Evolutionary conservation across 2,888 invertebrate species (phyloP).

Genomic region (Tachina lurida): DNA sequence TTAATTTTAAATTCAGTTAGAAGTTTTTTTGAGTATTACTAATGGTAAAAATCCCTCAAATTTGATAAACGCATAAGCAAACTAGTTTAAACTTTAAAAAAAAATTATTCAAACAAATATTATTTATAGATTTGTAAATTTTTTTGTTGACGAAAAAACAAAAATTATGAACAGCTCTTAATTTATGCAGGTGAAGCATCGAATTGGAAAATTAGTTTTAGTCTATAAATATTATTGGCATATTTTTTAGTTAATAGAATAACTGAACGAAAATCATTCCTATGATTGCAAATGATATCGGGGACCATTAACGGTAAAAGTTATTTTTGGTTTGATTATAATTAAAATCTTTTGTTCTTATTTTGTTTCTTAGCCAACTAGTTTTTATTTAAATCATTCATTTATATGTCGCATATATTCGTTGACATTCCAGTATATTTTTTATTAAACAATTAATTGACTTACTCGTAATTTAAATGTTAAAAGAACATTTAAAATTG

Average conservation of each 20-base stretch:
- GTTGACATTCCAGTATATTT: neutral
- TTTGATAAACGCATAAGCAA: neutral
- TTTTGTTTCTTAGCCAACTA: neutral
- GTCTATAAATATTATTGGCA: neutral
- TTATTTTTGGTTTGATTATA: neutral
- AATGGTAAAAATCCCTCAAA: neutral
- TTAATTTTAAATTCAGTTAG: too few relatives aligned
- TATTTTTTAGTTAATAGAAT: neutral
- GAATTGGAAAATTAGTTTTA: neutral
- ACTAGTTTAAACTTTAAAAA: constrained; percentile 4
- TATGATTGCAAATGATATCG: too few relatives aligned
- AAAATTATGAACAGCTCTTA: neutral
- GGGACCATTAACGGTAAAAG: neutral
- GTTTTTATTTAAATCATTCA: constrained; percentile 14
- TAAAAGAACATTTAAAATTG: constrained; percentile 11
- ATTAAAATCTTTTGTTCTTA: neutral
- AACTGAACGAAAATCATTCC: neutral
- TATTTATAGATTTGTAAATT: neutral
- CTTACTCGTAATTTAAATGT: constrained; percentile 15
- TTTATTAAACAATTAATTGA: neutral
- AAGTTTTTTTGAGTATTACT: neutral
- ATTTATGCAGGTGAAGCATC: neutral
- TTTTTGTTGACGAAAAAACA: neutral
- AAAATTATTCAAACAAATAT: neutral
- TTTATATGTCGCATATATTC: neutral